Evolutionary conservation across 2,888 invertebrate species (phyloP).

Genomic region (Brassicogethes aeneus): DNA sequence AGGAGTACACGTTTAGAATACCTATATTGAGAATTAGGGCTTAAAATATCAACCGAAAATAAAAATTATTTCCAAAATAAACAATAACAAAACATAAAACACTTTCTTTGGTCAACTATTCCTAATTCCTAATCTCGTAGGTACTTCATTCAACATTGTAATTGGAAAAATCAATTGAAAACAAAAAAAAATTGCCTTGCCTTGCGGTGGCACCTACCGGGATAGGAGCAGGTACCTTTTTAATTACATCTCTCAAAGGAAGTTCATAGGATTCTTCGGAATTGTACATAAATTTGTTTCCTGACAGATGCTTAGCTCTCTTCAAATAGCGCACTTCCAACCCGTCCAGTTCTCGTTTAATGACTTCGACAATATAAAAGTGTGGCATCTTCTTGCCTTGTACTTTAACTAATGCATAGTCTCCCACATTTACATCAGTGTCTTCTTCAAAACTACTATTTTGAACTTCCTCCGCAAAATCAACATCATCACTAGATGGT

Average conservation of each 20-base stretch:
- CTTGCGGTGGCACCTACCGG: not conserved
- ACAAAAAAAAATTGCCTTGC: not conserved
- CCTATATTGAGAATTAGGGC: too few species aligned
- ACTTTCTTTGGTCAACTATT: too few species aligned
- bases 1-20: too few species aligned
- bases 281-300: not conserved
- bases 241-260: not conserved
- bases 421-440: not conserved
- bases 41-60: too few species aligned
- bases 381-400: not conserved
- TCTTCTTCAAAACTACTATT: not conserved
- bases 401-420: not conserved
- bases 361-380: constrained; percentile 1
- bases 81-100: too few species aligned
- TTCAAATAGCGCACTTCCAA: not conserved
- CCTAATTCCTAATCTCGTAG: too few species aligned
- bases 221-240: not conserved
- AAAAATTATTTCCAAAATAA: too few species aligned
- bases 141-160: not conserved
- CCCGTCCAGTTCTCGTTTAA: constrained; percentile 5
- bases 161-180: not conserved
- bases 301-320: not conserved
- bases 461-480: too few species aligned
- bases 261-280: not conserved
- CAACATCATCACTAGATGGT: not conserved